phyloP scores from a whole-genome alignment of 2,113 vertebrate species.

The Cephalopterus ornatus region DNA sequence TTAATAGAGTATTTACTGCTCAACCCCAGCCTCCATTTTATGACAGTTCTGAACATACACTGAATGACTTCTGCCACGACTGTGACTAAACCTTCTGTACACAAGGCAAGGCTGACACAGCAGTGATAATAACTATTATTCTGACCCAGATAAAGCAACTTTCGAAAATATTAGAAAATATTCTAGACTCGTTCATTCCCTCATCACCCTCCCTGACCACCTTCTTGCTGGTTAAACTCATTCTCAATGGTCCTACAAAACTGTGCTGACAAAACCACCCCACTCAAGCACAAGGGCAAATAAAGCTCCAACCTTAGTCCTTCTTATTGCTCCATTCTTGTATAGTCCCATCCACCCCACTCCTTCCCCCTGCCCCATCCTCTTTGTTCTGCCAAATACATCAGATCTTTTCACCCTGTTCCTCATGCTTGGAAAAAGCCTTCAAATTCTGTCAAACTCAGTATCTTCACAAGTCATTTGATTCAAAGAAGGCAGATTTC shows the following conservation, averaged over 20 bases:
- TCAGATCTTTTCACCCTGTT: not conserved
- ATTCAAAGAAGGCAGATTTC: not conserved
- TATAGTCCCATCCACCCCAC: not conserved
- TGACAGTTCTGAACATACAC: not conserved
- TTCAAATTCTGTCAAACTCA: not conserved
- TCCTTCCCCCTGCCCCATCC: not conserved
- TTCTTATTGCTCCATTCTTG: not conserved
- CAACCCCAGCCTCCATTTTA: not conserved
- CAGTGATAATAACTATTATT: not conserved
- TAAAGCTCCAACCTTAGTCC: not conserved
- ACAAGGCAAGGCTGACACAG: not conserved
- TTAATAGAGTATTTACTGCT: not conserved
- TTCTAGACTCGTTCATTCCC: not conserved
- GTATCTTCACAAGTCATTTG: not conserved
- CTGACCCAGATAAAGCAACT: not conserved
- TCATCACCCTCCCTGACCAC: not conserved
- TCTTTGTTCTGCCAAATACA: not conserved
- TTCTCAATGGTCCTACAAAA: not conserved
- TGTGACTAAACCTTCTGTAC: not conserved
- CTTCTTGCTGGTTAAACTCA: not conserved
- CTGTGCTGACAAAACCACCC: not conserved
- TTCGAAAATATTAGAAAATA: not conserved
- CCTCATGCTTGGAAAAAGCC: not conserved
- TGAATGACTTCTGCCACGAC: not conserved
- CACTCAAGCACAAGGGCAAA: not conserved